Percentiles rank a stretch among this genome's conserved stretches.
Evolutionary conservation across 1,140 invertebrate genomes (phyloP).

Genomic region (Eupeodes corollae): DNA sequence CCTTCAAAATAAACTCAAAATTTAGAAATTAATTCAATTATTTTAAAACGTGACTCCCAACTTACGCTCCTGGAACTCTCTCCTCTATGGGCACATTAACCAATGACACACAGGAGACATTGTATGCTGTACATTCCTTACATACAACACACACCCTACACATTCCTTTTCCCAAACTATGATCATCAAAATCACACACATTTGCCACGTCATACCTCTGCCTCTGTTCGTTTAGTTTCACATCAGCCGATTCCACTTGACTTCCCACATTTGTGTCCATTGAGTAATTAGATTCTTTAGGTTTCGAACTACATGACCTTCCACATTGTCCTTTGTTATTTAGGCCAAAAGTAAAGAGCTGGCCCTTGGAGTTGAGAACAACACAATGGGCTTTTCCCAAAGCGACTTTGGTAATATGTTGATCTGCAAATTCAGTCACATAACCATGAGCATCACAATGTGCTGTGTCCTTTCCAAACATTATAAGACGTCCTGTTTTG

Average conservation of each 20-base stretch:
- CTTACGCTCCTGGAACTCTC: conserved; percentile 77
- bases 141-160: conserved; percentile 64
- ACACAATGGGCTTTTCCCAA: conserved; percentile 93
- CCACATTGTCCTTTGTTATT: conserved; percentile 98
- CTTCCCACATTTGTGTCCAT: conserved; percentile 15
- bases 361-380: conserved; percentile 75
- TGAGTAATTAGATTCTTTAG: conserved; percentile 45
- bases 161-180: conserved; percentile 31
- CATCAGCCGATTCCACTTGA: background rate
- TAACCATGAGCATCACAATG: conserved; percentile 67
- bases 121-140: conserved; percentile 89
- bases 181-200: conserved; percentile 35
- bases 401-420: conserved; percentile 69
- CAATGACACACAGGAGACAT: conserved; percentile 70
- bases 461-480: conserved; percentile 91
- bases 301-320: conserved; percentile 59
- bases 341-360: conserved; percentile 90
- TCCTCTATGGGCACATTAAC: conserved; percentile 51
- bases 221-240: background rate
- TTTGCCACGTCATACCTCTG: conserved; percentile 30
- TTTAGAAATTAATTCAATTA: background rate
- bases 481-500: conserved; percentile 73
- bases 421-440: conserved; percentile 63
- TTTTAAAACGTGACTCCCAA: conserved; percentile 17
- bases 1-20: conserved; percentile 37